phyloP scores from a whole-genome alignment of 2,888 invertebrate species.

The Esperia sulphurella region DNA sequence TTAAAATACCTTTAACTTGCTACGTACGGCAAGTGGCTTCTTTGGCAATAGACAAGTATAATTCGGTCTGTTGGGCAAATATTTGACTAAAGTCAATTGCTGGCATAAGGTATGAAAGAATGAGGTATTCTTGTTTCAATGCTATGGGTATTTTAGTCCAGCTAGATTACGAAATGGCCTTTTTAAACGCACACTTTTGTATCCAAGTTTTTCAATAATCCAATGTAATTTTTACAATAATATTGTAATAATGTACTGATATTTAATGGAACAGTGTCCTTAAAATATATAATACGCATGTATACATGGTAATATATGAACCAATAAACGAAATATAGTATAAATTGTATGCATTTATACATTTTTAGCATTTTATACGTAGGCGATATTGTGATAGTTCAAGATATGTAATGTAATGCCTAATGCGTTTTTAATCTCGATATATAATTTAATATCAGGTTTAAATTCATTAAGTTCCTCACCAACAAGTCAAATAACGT shows the following conservation, averaged over 20 bases:
- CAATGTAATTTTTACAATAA: conserved; percentile 30
- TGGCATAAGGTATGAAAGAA: background rate
- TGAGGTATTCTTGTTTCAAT: background rate
- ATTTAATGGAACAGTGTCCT: conserved; percentile 26
- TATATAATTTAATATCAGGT: no score
- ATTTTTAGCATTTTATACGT: conserved; percentile 53
- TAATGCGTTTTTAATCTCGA: conserved; percentile 16
- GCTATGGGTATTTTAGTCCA: conserved; percentile 15
- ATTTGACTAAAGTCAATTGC: no score
- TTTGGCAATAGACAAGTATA: no score
- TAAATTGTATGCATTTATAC: conserved; percentile 39
- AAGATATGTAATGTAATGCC: conserved; percentile 24
- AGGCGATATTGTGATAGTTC: conserved; percentile 48
- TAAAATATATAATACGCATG: conserved; percentile 19
- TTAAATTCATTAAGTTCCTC: no score
- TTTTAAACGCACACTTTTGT: conserved; percentile 22
- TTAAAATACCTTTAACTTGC: no score
- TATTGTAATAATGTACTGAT: conserved; percentile 15
- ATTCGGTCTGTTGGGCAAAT: no score
- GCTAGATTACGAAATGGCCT: conserved; percentile 28
- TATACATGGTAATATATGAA: conserved; percentile 16
- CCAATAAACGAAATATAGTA: conserved; percentile 18
- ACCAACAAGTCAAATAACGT: no score
- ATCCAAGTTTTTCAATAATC: conserved; percentile 26
- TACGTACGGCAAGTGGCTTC: no score